phyloP scores from a whole-genome alignment of 2,888 invertebrate species.

The Pandemis heparana region DNA sequence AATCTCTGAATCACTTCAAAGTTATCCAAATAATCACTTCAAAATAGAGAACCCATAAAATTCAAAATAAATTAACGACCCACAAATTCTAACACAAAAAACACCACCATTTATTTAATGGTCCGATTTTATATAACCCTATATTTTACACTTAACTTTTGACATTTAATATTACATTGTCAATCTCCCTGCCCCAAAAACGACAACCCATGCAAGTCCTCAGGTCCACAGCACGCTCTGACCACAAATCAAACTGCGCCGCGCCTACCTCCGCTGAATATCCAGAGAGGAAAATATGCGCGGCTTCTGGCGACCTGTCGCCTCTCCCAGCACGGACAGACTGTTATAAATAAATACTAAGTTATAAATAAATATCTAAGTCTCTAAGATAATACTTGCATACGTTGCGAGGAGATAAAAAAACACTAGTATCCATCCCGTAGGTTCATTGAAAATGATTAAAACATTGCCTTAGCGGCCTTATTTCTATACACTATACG shows the following conservation, averaged over 20 bases:
- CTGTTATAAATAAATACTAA: slow-evolving; percentile 52
- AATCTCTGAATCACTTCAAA: not conserved
- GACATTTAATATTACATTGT: too few species aligned
- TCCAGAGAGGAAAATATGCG: slow-evolving; percentile 83
- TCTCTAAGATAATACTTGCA: slow-evolving; percentile 26
- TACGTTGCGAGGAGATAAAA: not conserved
- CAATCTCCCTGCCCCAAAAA: not conserved
- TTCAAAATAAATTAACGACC: not conserved
- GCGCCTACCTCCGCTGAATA: slow-evolving; percentile 79
- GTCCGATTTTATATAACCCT: too few species aligned
- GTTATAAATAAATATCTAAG: slow-evolving; percentile 58
- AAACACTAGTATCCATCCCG: not conserved
- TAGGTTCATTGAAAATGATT: not conserved
- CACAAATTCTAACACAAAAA: not conserved
- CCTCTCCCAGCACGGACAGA: slow-evolving; percentile 80
- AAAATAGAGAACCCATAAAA: not conserved
- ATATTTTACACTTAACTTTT: too few species aligned
- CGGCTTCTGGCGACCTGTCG: slow-evolving; percentile 79
- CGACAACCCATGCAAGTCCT: not conserved
- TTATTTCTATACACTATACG: too few species aligned
- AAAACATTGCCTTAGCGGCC: too few species aligned
- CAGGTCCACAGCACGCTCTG: slow-evolving; percentile 37
- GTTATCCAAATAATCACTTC: not conserved
- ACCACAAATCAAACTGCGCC: slow-evolving; percentile 36
- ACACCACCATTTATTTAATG: not conserved